phyloP scores from a whole-genome alignment of 2,113 vertebrate genomes.

The Sialia sialis region DNA sequence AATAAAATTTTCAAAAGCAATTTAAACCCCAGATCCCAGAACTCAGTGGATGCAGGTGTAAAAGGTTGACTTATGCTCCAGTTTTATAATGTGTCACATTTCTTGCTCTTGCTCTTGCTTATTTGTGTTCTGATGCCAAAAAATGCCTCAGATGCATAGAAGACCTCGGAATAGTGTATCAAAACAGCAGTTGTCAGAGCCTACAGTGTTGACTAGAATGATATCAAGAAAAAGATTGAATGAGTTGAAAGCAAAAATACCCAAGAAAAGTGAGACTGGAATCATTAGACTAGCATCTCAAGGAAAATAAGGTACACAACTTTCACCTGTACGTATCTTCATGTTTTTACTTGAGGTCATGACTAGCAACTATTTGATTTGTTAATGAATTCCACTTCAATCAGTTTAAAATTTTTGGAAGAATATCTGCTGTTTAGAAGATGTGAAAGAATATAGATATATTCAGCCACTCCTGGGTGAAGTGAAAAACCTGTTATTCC shows the following conservation, averaged over 20 bases:
- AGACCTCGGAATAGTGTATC: neutral
- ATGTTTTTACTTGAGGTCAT: neutral
- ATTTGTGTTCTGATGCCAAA: neutral
- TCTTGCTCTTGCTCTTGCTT: neutral
- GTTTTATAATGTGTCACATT: rapidly evolving
- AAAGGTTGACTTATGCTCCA: neutral
- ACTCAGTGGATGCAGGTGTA: neutral
- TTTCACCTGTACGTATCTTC: neutral
- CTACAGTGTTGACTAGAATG: neutral
- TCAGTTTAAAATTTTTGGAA: neutral
- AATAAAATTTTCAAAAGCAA: neutral
- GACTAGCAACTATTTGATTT: neutral
- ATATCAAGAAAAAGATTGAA: neutral
- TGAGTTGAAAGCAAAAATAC: neutral
- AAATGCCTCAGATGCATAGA: neutral
- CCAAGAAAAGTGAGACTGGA: neutral
- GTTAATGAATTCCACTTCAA: neutral
- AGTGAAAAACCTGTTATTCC: neutral
- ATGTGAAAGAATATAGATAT: neutral
- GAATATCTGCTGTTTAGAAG: neutral
- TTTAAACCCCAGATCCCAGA: neutral
- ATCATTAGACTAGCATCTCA: neutral
- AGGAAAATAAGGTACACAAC: neutral
- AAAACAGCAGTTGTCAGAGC: neutral
- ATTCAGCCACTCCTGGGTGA: neutral